These are phyloP conservation scores for Rhagologus leucostigma DNA, from an alignment of 2,113 vertebrate genomes.

Conservation along the genomic window DNA sequence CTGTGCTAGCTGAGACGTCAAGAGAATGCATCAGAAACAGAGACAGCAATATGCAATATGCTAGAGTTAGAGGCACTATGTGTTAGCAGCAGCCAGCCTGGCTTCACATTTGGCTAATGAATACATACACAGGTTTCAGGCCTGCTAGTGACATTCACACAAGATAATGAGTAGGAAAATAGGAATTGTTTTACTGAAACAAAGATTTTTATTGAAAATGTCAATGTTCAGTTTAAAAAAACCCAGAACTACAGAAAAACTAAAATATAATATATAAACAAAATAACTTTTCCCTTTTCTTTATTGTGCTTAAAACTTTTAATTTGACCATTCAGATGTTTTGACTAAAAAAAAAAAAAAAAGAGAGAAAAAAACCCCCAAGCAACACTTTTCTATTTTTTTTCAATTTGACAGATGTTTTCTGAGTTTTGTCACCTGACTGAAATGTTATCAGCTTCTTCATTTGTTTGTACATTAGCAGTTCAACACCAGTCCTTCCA, in stretches of 20 bases:
- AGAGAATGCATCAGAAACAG: not conserved
- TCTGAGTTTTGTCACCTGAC: not conserved
- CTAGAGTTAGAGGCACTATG: not conserved
- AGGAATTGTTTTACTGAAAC: not conserved
- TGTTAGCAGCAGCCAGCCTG: not conserved
- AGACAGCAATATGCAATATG: not conserved
- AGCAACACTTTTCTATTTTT: not conserved
- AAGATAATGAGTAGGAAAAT: not conserved
- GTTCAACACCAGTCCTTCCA: not conserved
- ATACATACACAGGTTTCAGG: not conserved
- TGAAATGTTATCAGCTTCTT: not conserved
- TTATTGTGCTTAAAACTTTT: not conserved
- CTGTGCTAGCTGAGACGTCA: not conserved
- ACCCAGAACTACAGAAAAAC: not conserved
- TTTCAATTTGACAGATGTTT: not conserved
- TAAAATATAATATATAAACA: not conserved
- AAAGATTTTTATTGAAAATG: not conserved
- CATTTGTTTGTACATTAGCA: not conserved
- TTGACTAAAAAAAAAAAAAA: not conserved
- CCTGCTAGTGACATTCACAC: conserved; percentile 23
- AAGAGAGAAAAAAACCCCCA: accelerated
- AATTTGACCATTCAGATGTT: not conserved
- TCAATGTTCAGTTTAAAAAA: not conserved
- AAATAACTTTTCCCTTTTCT: not conserved
- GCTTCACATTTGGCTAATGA: conserved; percentile 2